phyloP scores from a whole-genome alignment of 2,113 vertebrate species.

The Gyps fulvus region DNA sequence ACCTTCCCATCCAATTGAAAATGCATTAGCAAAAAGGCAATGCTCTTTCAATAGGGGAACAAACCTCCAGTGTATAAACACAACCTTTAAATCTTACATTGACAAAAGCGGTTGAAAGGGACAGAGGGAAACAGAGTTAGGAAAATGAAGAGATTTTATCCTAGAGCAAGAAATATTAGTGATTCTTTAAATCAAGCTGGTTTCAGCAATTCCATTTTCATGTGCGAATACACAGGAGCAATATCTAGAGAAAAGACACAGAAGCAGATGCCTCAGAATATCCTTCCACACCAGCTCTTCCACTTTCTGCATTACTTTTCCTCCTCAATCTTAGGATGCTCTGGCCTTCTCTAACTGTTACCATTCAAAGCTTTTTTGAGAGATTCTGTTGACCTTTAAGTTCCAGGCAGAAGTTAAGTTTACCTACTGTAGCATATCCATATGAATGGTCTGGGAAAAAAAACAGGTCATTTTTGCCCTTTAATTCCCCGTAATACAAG shows the following conservation, averaged over 20 bases:
- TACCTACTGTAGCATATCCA: conserved; percentile 49
- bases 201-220: neutral
- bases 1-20: neutral
- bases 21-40: neutral
- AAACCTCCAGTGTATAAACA: neutral
- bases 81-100: neutral
- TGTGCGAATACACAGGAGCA: neutral
- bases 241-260: neutral
- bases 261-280: neutral
- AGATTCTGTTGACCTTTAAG: conserved; percentile 57
- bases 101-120: neutral
- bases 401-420: conserved; percentile 31
- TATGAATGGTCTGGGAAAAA: conserved; percentile 13
- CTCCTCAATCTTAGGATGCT: neutral
- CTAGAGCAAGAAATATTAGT: neutral
- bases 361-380: neutral
- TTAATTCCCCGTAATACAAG: conserved; percentile 70
- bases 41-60: neutral
- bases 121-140: neutral
- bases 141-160: neutral
- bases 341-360: neutral
- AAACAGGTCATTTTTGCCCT: conserved; percentile 58
- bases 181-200: neutral
- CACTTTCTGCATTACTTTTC: neutral
- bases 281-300: neutral